Base-by-base conservation (phyloP, 2,113 vertebrate genomes). In the Lates calcarifer region DNA sequence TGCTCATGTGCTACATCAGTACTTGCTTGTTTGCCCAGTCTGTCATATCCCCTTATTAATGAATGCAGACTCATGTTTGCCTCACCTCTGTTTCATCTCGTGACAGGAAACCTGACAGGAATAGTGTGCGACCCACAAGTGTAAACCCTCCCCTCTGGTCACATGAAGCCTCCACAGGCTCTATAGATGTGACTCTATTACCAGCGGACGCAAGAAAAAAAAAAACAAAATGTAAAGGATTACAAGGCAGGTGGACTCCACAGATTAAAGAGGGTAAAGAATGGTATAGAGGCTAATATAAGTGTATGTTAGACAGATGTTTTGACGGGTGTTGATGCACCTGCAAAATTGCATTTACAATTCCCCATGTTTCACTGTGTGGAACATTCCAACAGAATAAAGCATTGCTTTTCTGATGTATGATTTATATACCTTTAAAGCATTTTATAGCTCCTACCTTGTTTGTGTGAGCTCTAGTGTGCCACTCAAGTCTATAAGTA, bases 241-340 rank as follows among this genome's bases (percentile, higher is more conserved):
- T 2, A 15, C 57, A 57, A 71, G 76, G 45, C 92, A 92, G 91
- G 84, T 92, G 89, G 82, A 81, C 77, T 87, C 26, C 70, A 33
- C 69, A 84, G 85, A 89, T 93, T 83, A 93, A 93, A 91, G 79
- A 63, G 76, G 82, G 82, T 83, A 35, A 76, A 68, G 55, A 57
- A 28, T 28, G 22, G 26, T 29, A 57, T 28, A 57, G 26, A 29
- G 55, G 3, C 12, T 77, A 65, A 84, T 77, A 77, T 49, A 65
- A 31, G 6, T 69, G 70, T 7, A 41, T 65, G 43, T 56, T 6
- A 33, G 66, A 70, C 77, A 81, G 81, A 78, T 85, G 87, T 87
- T 75, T n/a, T 74, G 81, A 60, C 77, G 49, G 74, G 55, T 84
- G 77, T 83, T 78, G 41, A 65, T 43, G 65, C 72, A 83, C 81